A percentile compares a stretch with the other conserved stretches of the same genome.
Evolutionary conservation across 2,888 invertebrate genomes (phyloP).

Genomic region (Malachius bipustulatus): DNA sequence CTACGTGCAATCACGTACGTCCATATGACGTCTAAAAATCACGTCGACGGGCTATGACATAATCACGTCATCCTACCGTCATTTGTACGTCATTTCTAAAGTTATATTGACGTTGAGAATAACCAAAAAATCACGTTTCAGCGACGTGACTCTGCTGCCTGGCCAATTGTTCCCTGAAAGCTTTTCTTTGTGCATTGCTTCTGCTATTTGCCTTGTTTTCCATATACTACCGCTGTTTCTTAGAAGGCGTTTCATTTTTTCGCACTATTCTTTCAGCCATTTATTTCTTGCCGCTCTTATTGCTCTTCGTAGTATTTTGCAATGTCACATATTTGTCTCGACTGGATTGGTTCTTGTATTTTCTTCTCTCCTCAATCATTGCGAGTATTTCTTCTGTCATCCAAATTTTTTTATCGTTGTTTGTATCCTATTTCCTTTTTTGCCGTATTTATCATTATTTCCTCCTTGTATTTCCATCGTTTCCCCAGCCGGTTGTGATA

Average conservation of each 20-base stretch:
- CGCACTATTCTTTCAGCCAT: constrained; percentile 7
- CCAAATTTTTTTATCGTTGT: constrained; percentile 8
- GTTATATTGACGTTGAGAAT: too few relatives aligned
- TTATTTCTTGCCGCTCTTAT: constrained; percentile 9
- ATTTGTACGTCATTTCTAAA: too few relatives aligned
- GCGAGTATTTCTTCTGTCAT: constrained; percentile 11
- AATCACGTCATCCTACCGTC: too few relatives aligned
- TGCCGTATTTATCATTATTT: constrained; percentile 8
- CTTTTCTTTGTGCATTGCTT: constrained; percentile 7
- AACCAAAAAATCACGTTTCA: too few relatives aligned
- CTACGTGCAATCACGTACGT: too few relatives aligned
- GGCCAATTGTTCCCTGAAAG: constrained; percentile 8
- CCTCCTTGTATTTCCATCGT: constrained; percentile 5
- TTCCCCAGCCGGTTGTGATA: constrained; percentile 5
- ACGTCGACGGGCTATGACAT: too few relatives aligned
- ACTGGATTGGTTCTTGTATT: constrained; percentile 10
- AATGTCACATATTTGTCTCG: constrained; percentile 9
- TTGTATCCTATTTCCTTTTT: constrained; percentile 7
- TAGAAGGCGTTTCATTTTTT: constrained; percentile 10
- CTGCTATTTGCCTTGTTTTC: constrained; percentile 5
- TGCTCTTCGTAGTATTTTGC: constrained; percentile 10
- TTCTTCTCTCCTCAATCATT: constrained; percentile 9
- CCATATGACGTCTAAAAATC: too few relatives aligned
- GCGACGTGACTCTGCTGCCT: too few relatives aligned
- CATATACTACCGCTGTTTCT: constrained; percentile 9